phyloP scores from a whole-genome alignment of 2,888 invertebrate species.

The Leptopilina drosophilae region DNA sequence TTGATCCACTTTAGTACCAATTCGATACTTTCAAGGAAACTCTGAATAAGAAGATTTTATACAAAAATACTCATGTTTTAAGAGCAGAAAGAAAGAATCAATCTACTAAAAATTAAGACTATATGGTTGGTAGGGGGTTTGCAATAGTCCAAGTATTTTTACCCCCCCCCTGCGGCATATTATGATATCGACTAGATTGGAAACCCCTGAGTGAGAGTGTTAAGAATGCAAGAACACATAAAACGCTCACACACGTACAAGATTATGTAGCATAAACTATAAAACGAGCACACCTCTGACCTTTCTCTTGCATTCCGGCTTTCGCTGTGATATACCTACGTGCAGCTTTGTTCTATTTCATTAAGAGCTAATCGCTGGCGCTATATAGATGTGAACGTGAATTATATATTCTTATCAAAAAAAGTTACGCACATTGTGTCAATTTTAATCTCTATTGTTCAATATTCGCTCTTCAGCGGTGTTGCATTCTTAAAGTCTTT shows the following conservation, averaged over 20 bases:
- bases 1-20: too few relatives aligned
- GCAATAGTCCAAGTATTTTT: too few relatives aligned
- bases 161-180: too few relatives aligned
- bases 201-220: slow-evolving; percentile 31
- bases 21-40: too few relatives aligned
- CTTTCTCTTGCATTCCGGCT: slow-evolving; percentile 50
- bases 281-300: slow-evolving; percentile 47
- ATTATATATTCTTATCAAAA: slow-evolving; percentile 12
- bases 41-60: too few relatives aligned
- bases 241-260: slow-evolving; percentile 35
- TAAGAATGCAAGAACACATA: slow-evolving; percentile 21
- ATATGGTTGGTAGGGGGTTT: too few relatives aligned
- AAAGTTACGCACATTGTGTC: slow-evolving; percentile 31
- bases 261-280: slow-evolving; percentile 34
- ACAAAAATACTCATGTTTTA: too few relatives aligned
- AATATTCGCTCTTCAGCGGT: background rate
- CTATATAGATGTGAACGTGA: slow-evolving; percentile 10
- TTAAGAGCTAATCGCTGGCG: slow-evolving; percentile 29
- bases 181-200: background rate
- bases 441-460: slow-evolving; percentile 33
- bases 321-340: slow-evolving; percentile 39
- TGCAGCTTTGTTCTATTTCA: slow-evolving; percentile 36
- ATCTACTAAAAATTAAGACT: too few relatives aligned
- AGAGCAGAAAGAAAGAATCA: too few relatives aligned
- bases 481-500: background rate